These are phyloP conservation scores for Oryzias curvinotus DNA, from an alignment of 2,113 vertebrate genomes.

Conservation along the genomic window DNA sequence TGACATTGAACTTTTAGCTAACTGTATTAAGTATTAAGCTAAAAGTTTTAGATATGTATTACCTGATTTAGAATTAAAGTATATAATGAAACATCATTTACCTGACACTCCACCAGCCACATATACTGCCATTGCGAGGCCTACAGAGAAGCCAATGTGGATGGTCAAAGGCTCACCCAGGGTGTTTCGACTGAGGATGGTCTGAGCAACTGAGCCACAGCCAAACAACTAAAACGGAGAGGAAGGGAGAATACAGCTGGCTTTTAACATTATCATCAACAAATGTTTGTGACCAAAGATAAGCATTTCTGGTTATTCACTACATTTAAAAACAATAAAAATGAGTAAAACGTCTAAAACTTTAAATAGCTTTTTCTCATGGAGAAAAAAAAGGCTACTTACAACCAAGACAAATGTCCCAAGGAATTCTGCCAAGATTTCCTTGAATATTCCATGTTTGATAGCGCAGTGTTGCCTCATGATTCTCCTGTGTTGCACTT, in stretches of 20 bases:
- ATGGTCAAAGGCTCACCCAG: slow-evolving; percentile 81
- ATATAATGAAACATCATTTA: slow-evolving; percentile 59
- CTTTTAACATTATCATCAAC: neutral
- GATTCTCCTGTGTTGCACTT: slow-evolving; percentile 61
- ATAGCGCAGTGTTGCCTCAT: slow-evolving; percentile 85
- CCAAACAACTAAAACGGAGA: slow-evolving; percentile 76
- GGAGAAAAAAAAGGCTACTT: slow-evolving; percentile 69
- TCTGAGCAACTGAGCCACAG: slow-evolving; percentile 87
- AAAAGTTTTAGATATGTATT: neutral
- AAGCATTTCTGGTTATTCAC: neutral
- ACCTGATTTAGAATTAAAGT: neutral
- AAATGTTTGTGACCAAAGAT: neutral
- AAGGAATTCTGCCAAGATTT: slow-evolving; percentile 90
- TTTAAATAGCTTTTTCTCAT: neutral
- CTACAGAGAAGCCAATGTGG: slow-evolving; percentile 85
- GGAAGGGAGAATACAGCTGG: neutral
- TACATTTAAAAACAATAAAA: neutral
- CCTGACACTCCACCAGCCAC: slow-evolving; percentile 89
- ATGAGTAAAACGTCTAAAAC: neutral
- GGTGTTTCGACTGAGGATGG: slow-evolving; percentile 84
- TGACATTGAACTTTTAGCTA: too few species aligned
- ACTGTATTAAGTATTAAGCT: too few species aligned
- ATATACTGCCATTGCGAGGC: slow-evolving; percentile 86
- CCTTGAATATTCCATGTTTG: slow-evolving; percentile 85
- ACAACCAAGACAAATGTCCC: slow-evolving; percentile 92